Evolutionary conservation across 2,113 vertebrate genomes (phyloP).

Genomic region (Anguilla japonica): DNA sequence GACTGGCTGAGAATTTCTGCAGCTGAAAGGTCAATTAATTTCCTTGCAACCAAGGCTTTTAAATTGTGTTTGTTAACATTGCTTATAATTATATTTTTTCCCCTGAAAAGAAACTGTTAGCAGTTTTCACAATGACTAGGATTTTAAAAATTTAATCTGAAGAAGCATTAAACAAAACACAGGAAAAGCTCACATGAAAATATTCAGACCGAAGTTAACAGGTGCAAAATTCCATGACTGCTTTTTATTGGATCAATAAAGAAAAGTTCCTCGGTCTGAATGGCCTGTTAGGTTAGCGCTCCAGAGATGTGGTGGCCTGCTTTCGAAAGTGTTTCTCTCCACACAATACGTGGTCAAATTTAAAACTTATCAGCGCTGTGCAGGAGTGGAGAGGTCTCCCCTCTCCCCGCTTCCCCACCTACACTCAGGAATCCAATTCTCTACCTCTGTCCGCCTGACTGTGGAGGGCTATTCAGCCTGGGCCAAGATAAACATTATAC

Average conservation of each 20-base stretch:
- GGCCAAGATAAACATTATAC: conserved; percentile 63
- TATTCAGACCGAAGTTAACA: neutral
- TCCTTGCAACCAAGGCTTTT: neutral
- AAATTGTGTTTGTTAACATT: neutral
- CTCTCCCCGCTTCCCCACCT: conserved; percentile 51
- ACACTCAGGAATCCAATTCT: conserved; percentile 54
- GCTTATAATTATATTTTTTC: neutral
- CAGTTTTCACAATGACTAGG: too few species aligned
- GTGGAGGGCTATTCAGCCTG: conserved; percentile 53
- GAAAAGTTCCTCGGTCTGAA: neutral
- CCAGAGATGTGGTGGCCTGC: neutral
- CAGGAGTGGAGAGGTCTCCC: conserved; percentile 61
- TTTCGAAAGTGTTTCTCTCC: conserved; percentile 20
- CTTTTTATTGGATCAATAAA: neutral
- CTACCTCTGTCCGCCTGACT: conserved; percentile 36
- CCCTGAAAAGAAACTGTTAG: conserved; percentile 41
- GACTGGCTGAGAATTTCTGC: neutral
- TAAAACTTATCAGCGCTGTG: conserved; percentile 68
- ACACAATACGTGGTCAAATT: conserved; percentile 65
- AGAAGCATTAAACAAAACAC: conserved; percentile 15
- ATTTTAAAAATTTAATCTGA: conserved; percentile 19
- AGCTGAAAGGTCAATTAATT: neutral
- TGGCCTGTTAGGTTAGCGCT: neutral
- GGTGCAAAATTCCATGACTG: neutral
- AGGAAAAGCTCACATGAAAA: neutral